Evolutionary conservation across 2,113 vertebrate species (phyloP), one percentile per base, ranked within the genome.

Genomic region (Planiliza haematocheilus): DNA sequence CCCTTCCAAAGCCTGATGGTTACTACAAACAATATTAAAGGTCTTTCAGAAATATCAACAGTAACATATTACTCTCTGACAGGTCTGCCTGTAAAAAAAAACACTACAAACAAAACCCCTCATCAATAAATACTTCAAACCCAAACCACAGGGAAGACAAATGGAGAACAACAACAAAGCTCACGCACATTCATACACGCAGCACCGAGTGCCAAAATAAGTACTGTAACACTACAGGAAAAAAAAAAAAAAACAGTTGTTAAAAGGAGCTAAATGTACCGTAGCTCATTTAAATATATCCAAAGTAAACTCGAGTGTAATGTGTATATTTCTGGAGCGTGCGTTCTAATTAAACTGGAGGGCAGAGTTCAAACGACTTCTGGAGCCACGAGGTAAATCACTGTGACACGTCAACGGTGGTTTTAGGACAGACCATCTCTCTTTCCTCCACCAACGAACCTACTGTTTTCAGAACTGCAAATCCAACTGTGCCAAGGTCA

Each of bases 401-500:
- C 0, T 12, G 10, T 24, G 1, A 60, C 34, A 42, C 36, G 53
- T 6, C 10, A 21, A 16, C 51, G 4, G 16, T 16, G 51, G 4
- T 48, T 56, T 74, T 17, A 34, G 16, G 9, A 34, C 43, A 42
- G 21, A 56, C 24, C 39, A 61, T 66, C 59, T 66, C 41, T 80
- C 66, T 74, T 79, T 72, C 46, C 69, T 38, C 53, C 71, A 69
- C 50, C 21, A 50, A 60, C 20, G 67, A 21, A 48, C 69, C 56
- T 42, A 4, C 10, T 79, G 74, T 82, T 74, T 79, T 82, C 69
- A 65, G 57, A 83, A 63, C 61, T 77, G 68, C 58, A 74, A 77
- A 49, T 81, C 81, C 20, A 42, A 80, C 81, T 49, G 71, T 58
- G 72, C 78, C 72, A 68, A 84, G 84, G 83, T 84, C 83, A 79